Base-by-base conservation (phyloP, 2,797 vertebrate species). In the Phaenicophaeus curvirostris region DNA sequence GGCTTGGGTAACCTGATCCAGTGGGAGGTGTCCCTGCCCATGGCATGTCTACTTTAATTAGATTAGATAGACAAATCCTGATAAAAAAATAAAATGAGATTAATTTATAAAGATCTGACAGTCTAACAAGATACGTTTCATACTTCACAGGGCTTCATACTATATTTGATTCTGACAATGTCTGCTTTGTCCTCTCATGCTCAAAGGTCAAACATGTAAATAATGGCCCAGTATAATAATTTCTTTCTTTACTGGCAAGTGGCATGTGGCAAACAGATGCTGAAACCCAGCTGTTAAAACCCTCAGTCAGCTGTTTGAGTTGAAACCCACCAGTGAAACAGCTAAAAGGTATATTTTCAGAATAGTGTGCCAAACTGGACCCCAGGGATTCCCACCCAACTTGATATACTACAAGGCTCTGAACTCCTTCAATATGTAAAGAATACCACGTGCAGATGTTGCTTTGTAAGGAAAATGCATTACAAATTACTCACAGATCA, bases 261-360 rank as follows among this genome's bases (percentile, higher is more conserved):
- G 79, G 69, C 82, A 92, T 85, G 81, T 85, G 72, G 79, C 65
- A 90, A 82, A 46, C 87, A 74, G 82, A 78, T 8, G 25, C 78
- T 83, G 74, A 92, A 92, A 91, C 84, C 85, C 89, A 92, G 89
- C 91, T 94, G 82, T 78, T 93, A 83, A 93, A 95, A 92, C 37
- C 87, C 55, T 83, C 1, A 0, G 62, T 50, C 48, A 81, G 73
- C 23, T 76, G 42, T 67, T 84, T 53, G 31, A 78, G 55, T 61
- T 78, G 66, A 85, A 95, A 78, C n/a, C 28, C 82, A 91, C 79
- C 76, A 88, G 76, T 42, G 69, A 66, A 93, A 91, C 0, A 2
- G 89, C 48, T 79, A 55, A 88, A 88, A 96, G 66, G 66, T 94
- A 27, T 59, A 76, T 92, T 96, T 93, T 86, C 69, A 90, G 82